Base-by-base conservation (phyloP, 2,797 vertebrate genomes). In the Odontamblyopus lacepedii region DNA sequence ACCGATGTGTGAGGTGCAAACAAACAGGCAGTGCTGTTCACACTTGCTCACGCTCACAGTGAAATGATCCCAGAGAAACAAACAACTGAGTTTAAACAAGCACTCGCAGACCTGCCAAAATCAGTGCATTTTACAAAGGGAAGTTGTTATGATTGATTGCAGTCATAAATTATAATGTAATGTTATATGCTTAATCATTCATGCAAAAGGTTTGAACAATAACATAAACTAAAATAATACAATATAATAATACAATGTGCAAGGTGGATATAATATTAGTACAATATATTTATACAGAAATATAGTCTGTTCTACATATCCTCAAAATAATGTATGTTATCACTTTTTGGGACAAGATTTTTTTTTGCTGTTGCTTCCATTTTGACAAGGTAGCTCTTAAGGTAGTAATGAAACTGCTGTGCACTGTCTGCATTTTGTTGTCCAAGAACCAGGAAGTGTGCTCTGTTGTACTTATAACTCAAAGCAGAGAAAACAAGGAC, bases 1-100 rank as follows among this genome's bases (percentile, higher is more conserved):
- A 88, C 80, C 87, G 76, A 78, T 30, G 86, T 92, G 90, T 89
- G 86, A 92, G 91, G 78, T 82, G 85, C 89, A 93, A 91, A 93
- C 85, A 89, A 87, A 89, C 82, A 78, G 60, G 67, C 77, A 81
- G 80, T 80, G 81, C 79, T 77, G 73, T 89, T 90, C 87, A 90
- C 88, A 90, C 89, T 84, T 78, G 60, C 83, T 86, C 83, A 85
- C 73, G 81, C 82, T 69, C 72, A 79, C 76, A 77, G 61, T 51
- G 77, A 81, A 63, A 87, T 63, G 51, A 83, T 87, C 81, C 75
- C 78, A 78, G 76, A 79, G 77, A 48, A 70, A 78, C 61, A 57
- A 70, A 79, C 61, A 80, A 71, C 5, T 66, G 55, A 57, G 51
- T 64, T 80, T 66, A 26, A 62, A 79, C 23, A 51, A 61, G 38